Base-by-base conservation (phyloP, 2,888 invertebrate species). In the Drosophila atripex region DNA sequence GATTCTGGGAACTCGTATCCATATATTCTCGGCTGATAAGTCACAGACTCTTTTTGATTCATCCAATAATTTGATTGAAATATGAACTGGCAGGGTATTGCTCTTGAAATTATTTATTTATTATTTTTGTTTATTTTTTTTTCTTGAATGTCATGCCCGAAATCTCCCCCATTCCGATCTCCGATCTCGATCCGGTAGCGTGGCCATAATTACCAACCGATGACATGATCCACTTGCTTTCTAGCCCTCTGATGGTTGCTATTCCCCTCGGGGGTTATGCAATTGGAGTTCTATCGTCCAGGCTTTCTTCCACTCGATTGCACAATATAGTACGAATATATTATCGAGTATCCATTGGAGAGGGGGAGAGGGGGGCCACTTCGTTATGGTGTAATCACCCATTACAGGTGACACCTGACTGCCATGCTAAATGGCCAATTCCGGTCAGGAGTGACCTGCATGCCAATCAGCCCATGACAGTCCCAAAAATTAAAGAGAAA, bases 361-460 rank as follows among this genome's bases (percentile, higher is more conserved):
- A n/a, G n/a, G n/a, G n/a, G n/a, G n/a, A n/a, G n/a, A n/a, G n/a
- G n/a, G n/a, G n/a, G n/a, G 23, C 32, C 32, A 25, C 25, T 30
- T 18, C 23, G 39, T 52, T 25, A 39, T 64, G 49, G 28, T 49
- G 69, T 49, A 69, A 69, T 49, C 69, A 39, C 9, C 35, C 21
- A 43, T 18, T 21, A 12, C 30, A 35, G 30, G 7, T 25, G 64
- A 51, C 63, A 78, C 77, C 80, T 82, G 80, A 77, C 72, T 72
- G 69, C 72, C 84, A 85, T 80, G 69, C 71, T 61, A 82, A 85
- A 73, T 49, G 50, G 64, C 63, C 73, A 60, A 63, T 72, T 82
- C 71, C 73, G 83, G 75, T 71, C 60, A 84, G 64, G 39, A 65
- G 23, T 65, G 64, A 53, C 65, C 65, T 41, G 68, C 58, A 69